phyloP scores from a whole-genome alignment of 2,797 vertebrate species.

The Sphenodon punctatus region DNA sequence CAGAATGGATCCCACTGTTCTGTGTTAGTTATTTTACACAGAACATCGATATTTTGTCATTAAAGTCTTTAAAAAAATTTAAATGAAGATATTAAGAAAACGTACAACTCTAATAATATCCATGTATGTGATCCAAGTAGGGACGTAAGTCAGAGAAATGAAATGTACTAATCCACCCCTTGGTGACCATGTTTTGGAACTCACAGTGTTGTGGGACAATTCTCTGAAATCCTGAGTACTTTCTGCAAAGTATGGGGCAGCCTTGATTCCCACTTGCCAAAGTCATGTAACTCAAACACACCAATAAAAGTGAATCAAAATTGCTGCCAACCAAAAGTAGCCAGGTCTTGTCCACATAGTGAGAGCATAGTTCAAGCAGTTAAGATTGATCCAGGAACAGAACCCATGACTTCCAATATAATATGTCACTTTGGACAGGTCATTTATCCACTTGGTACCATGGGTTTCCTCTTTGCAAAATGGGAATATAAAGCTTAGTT shows the following conservation, averaged over 20 bases:
- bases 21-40: constrained; percentile 76
- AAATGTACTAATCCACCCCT: constrained; percentile 17
- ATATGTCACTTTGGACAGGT: neutral
- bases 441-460: constrained; percentile 24
- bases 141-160: too few relatives aligned
- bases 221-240: neutral
- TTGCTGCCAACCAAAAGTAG: constrained; percentile 56
- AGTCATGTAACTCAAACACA: constrained; percentile 48
- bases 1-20: constrained; percentile 68
- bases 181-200: neutral
- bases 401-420: constrained; percentile 38
- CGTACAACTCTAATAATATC: too few relatives aligned
- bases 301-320: constrained; percentile 28
- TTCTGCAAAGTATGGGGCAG: constrained; percentile 10
- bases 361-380: too few relatives aligned
- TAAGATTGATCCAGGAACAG: neutral
- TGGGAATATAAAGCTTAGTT: constrained; percentile 61
- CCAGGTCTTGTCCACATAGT: too few relatives aligned
- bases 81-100: too few relatives aligned
- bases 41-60: constrained; percentile 67
- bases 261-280: constrained; percentile 36
- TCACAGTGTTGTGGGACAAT: neutral
- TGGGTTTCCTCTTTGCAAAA: constrained; percentile 34
- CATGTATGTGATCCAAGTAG: too few relatives aligned
- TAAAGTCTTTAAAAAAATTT: constrained; percentile 36